phyloP scores from a whole-genome alignment of 2,888 invertebrate species.

The Noctua pronuba region DNA sequence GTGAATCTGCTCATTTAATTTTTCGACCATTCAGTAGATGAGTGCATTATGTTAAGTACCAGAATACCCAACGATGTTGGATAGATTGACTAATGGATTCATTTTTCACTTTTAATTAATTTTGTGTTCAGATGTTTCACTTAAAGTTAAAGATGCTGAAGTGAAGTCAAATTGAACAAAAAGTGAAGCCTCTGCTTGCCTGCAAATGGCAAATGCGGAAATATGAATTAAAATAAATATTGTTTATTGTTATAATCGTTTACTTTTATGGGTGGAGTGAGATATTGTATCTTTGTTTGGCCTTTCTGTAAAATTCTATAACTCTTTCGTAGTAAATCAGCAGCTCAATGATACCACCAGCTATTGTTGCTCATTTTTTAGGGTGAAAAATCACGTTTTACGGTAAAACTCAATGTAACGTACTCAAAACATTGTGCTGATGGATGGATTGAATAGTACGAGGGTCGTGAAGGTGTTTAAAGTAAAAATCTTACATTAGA shows the following conservation, averaged over 20 bases:
- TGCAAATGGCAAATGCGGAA: constrained; percentile 23
- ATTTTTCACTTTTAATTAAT: not conserved
- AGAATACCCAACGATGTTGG: not conserved
- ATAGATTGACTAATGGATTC: not conserved
- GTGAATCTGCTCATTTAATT: not conserved
- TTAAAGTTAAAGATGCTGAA: not conserved
- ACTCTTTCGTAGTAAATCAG: constrained; percentile 33
- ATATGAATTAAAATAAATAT: constrained; percentile 23
- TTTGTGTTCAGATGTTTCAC: not conserved
- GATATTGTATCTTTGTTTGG: constrained; percentile 8
- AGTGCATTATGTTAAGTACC: not conserved
- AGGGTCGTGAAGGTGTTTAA: too few species aligned
- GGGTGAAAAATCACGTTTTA: too few species aligned
- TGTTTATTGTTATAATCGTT: constrained; percentile 33
- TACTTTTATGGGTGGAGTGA: constrained; percentile 25
- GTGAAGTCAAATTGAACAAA: not conserved
- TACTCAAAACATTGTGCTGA: too few species aligned
- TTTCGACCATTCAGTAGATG: not conserved
- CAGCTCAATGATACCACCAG: not conserved
- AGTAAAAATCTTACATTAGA: too few species aligned
- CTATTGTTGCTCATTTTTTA: constrained; percentile 8
- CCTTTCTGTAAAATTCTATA: constrained; percentile 21
- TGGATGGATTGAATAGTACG: too few species aligned
- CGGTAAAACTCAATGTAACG: too few species aligned
- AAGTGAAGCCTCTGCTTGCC: not conserved